Conservation (phyloP, 2,113 vertebrate genomes). For the Pachypanchax playfairii region DNA sequence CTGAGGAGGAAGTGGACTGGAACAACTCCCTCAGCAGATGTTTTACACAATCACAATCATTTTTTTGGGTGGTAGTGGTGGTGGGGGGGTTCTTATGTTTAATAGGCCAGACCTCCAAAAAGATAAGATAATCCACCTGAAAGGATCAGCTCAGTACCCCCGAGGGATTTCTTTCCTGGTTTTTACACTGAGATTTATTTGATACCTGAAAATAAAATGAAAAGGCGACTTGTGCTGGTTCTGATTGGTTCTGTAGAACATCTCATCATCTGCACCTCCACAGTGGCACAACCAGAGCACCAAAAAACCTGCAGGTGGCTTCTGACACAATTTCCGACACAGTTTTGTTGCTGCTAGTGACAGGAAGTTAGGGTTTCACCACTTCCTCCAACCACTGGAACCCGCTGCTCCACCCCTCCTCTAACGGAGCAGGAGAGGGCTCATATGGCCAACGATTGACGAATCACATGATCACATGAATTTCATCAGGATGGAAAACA, state of each 20-base stretch:
- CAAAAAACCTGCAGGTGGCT: conserved; percentile 19
- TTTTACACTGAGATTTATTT: too few species aligned
- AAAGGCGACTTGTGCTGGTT: too few species aligned
- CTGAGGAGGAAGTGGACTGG: neutral
- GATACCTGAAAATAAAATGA: too few species aligned
- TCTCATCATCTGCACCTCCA: neutral
- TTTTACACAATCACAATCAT: neutral
- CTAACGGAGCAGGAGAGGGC: neutral
- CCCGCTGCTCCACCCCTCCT: neutral
- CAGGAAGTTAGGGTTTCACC: conserved; percentile 69
- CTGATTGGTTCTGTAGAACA: neutral
- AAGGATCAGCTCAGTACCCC: too few species aligned
- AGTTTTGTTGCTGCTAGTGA: conserved; percentile 51
- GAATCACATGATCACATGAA: neutral
- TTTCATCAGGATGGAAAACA: neutral
- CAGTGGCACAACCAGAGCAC: neutral
- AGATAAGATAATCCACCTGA: too few species aligned
- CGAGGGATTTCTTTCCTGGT: too few species aligned
- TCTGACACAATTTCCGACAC: conserved; percentile 52
- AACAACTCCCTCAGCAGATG: conserved; percentile 18
- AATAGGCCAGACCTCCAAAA: too few species aligned
- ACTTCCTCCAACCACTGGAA: conserved; percentile 63
- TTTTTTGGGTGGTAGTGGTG: too few species aligned
- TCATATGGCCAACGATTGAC: neutral
- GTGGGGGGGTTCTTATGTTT: too few species aligned